phyloP scores from a whole-genome alignment of 1,140 invertebrate genomes.

The Leucophenga varia region DNA sequence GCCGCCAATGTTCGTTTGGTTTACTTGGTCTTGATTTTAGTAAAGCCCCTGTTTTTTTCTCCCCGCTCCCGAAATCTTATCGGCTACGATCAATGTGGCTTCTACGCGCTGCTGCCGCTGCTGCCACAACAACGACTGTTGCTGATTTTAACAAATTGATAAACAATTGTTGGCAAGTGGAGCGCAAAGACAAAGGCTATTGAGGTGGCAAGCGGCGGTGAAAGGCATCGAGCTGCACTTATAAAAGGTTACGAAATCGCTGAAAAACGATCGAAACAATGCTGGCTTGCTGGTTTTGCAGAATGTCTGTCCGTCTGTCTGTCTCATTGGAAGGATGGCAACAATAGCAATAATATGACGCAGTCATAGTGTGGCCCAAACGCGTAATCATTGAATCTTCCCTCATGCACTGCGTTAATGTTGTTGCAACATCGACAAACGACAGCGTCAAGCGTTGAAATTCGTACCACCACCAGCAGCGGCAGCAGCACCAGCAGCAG shows the following conservation, averaged over 20 bases:
- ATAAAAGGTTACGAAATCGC: conserved; percentile 46
- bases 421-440: too few species aligned
- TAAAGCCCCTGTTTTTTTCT: too few species aligned
- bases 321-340: too few species aligned
- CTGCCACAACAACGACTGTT: conserved; percentile 17
- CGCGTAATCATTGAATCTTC: too few species aligned
- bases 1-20: too few species aligned
- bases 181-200: not conserved
- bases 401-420: too few species aligned
- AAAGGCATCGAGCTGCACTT: conserved; percentile 18
- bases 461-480: too few species aligned
- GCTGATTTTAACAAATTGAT: conserved; percentile 54
- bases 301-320: too few species aligned
- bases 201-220: not conserved
- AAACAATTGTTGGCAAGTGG: conserved; percentile 50
- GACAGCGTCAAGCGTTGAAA: too few species aligned
- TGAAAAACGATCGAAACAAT: conserved; percentile 40
- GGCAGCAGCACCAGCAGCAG: too few species aligned
- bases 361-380: conserved; percentile 3
- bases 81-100: conserved; percentile 43
- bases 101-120: conserved; percentile 20
- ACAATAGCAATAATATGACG: conserved; percentile 6
- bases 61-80: too few species aligned
- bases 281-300: conserved; percentile 12
- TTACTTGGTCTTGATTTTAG: too few species aligned